Percentiles rank a stretch among this genome's conserved stretches.
Evolutionary conservation across 2,888 invertebrate species (phyloP).

Genomic region (Cataglyphis albicans): DNA sequence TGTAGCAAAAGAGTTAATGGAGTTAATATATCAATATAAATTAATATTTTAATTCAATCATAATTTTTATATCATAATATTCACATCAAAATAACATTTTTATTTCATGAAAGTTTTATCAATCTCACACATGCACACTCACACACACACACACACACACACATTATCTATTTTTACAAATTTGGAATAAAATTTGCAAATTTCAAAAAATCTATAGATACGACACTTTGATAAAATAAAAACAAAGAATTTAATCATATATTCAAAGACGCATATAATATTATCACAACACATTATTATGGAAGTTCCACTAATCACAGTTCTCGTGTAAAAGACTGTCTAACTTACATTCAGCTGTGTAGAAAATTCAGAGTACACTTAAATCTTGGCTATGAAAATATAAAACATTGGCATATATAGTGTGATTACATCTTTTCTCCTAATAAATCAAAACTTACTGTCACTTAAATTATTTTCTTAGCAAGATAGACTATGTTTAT

Average conservation of each 20-base stretch:
- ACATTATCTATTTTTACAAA: neutral
- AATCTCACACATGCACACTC: neutral
- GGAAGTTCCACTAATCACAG: conserved; percentile 57
- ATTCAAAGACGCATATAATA: conserved; percentile 24
- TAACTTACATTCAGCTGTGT: conserved; percentile 39
- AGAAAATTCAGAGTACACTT: conserved; percentile 35
- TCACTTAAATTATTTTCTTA: conserved; percentile 59
- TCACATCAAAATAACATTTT: conserved; percentile 34
- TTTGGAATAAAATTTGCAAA: conserved; percentile 24
- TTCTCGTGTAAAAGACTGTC: conserved; percentile 40
- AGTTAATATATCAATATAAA: conserved; percentile 48
- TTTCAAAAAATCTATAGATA: conserved; percentile 8
- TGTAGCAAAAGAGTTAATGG: conserved; percentile 39
- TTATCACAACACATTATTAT: conserved; percentile 60
- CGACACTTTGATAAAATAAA: neutral
- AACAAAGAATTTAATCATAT: conserved; percentile 3
- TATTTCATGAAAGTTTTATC: conserved; percentile 10
- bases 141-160: neutral
- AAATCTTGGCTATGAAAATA: conserved; percentile 53
- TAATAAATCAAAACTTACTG: conserved; percentile 59
- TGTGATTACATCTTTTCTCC: conserved; percentile 34
- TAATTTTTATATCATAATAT: conserved; percentile 50
- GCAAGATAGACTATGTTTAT: conserved; percentile 65
- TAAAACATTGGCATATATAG: conserved; percentile 51
- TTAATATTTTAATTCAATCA: conserved; percentile 51